Conservation (phyloP, 2,797 vertebrate genomes). For the Sandelia bainsii region DNA sequence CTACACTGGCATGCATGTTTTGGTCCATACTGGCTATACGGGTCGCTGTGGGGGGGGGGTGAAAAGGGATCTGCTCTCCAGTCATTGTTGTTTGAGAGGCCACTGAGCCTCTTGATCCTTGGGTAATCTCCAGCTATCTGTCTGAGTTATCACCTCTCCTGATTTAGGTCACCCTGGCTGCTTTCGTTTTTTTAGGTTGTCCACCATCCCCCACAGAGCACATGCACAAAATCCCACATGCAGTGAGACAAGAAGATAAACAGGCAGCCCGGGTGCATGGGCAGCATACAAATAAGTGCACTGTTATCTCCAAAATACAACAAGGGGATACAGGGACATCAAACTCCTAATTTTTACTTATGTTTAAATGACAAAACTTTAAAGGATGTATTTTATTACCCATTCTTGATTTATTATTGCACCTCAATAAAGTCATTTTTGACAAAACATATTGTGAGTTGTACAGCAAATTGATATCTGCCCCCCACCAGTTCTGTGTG, state of each 20-base stretch:
- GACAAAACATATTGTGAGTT: neutral
- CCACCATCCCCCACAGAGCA: slow-evolving; percentile 53
- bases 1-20: slow-evolving; percentile 46
- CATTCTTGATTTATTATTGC: neutral
- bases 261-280: neutral
- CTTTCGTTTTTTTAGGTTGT: slow-evolving; percentile 72
- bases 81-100: slow-evolving; percentile 78
- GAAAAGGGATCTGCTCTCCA: slow-evolving; percentile 61
- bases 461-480: neutral
- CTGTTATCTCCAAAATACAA: neutral
- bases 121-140: slow-evolving; percentile 80
- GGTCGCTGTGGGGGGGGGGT: slow-evolving; percentile 57
- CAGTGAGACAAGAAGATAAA: slow-evolving; percentile 46
- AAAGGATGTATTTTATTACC: neutral
- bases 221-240: slow-evolving; percentile 47
- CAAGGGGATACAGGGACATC: neutral
- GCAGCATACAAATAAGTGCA: slow-evolving; percentile 23
- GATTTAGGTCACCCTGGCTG: slow-evolving; percentile 80
- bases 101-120: slow-evolving; percentile 81
- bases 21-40: slow-evolving; percentile 61
- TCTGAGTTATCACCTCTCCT: slow-evolving; percentile 80
- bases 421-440: too few species aligned
- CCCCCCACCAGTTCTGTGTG: neutral
- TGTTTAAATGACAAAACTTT: neutral
- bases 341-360: neutral